A percentile compares a stretch with the other conserved stretches of the same genome.
Evolutionary conservation across 2,113 vertebrate genomes (phyloP).

Genomic region (rat (Rattus norvegicus)): DNA sequence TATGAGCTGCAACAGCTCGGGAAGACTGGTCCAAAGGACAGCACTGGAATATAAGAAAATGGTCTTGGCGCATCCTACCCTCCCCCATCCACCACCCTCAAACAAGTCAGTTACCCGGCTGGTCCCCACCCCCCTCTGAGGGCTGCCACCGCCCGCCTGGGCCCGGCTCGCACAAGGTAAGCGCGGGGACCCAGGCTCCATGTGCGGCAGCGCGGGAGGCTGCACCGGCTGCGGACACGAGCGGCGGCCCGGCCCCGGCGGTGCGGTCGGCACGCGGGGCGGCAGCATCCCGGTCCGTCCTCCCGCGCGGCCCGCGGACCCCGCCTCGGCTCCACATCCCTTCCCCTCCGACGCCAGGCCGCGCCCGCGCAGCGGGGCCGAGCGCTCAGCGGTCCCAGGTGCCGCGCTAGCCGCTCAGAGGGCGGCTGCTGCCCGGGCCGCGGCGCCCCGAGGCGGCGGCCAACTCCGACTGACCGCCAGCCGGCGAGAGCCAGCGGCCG

Average conservation of each 20-base stretch:
- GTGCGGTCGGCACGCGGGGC: neutral
- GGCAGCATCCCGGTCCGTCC: conserved; percentile 51
- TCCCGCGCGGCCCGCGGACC: conserved; percentile 69
- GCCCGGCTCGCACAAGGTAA: conserved; percentile 54
- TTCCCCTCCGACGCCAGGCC: conserved; percentile 72
- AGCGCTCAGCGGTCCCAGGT: conserved; percentile 63
- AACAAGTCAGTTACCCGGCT: conserved; percentile 71
- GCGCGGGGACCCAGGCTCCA: conserved; percentile 49
- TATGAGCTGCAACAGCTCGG: neutral
- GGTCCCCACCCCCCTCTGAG: conserved; percentile 70
- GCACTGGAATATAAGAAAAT: conserved; percentile 32
- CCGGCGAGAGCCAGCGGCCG: conserved; percentile 56
- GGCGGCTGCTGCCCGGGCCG: conserved; percentile 23
- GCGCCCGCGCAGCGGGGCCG: conserved; percentile 82
- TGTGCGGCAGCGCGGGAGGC: conserved; percentile 60
- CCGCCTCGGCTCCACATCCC: conserved; percentile 75
- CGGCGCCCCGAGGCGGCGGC: conserved; percentile 45
- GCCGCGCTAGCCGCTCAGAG: neutral
- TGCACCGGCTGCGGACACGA: neutral
- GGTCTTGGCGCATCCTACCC: conserved; percentile 68
- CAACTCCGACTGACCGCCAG: conserved; percentile 62
- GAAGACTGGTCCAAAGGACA: conserved; percentile 8
- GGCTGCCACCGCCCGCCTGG: conserved; percentile 69
- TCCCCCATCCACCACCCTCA: conserved; percentile 59
- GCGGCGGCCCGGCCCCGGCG: neutral